Conservation (phyloP, 2,113 vertebrate genomes). For the Ceratotherium simum region DNA sequence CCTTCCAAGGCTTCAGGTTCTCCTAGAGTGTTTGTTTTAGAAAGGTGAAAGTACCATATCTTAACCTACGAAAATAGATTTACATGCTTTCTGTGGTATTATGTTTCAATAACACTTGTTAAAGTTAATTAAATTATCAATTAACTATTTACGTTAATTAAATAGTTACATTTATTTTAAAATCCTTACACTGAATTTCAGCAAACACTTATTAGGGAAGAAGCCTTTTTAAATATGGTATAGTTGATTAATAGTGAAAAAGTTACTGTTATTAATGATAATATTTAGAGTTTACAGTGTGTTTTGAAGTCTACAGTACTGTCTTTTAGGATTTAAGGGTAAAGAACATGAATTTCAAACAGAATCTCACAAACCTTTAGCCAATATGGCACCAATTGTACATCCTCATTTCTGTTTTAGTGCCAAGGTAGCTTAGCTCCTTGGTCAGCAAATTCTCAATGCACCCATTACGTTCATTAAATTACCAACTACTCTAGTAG, state of each 20-base stretch:
- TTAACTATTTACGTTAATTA: neutral
- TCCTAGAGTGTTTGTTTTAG: neutral
- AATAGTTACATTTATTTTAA: neutral
- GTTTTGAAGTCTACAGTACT: neutral
- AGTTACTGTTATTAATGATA: neutral
- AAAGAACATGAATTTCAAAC: neutral
- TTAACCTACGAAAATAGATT: neutral
- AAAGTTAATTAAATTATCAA: neutral
- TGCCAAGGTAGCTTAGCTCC: neutral
- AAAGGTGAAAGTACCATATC: neutral
- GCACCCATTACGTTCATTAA: neutral
- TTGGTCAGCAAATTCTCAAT: neutral
- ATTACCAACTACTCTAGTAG: neutral
- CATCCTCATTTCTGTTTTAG: neutral
- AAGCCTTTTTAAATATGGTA: neutral
- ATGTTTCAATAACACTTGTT: neutral
- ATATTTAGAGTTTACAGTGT: neutral
- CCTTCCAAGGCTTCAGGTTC: neutral
- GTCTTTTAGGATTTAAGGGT: neutral
- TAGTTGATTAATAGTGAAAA: neutral
- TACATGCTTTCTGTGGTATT: neutral
- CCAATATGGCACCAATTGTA: neutral
- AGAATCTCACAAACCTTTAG: neutral
- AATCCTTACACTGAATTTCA: neutral
- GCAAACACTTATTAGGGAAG: neutral